Percentiles rank a stretch among this genome's conserved stretches.
Evolutionary conservation across 2,888 invertebrate genomes (phyloP).

Genomic region (Bhutanitis thaidina): DNA sequence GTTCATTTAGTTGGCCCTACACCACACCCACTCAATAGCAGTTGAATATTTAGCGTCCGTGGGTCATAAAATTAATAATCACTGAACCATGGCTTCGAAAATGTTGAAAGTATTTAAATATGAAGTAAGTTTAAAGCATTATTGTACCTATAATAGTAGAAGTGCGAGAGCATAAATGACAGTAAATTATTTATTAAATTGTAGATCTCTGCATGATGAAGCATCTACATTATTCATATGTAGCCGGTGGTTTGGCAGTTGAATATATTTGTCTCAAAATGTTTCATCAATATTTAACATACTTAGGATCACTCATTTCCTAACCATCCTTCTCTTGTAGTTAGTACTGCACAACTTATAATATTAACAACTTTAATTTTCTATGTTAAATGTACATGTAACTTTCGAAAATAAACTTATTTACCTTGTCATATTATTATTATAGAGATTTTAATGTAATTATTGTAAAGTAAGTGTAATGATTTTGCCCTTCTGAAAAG

Average conservation of each 20-base stretch:
- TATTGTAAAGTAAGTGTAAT: too few species aligned
- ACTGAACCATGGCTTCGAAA: constrained; percentile 53
- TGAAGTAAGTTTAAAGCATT: constrained; percentile 58
- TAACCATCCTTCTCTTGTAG: constrained; percentile 6
- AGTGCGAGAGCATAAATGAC: too few species aligned
- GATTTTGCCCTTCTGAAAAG: too few species aligned
- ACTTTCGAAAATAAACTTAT: too few species aligned
- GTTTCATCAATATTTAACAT: constrained; percentile 47
- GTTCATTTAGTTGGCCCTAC: constrained; percentile 51
- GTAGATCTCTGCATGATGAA: too few species aligned
- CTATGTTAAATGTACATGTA: too few species aligned
- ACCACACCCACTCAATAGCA: constrained; percentile 42
- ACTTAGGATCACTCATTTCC: constrained; percentile 32
- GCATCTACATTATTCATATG: constrained; percentile 49
- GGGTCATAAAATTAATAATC: constrained; percentile 23
- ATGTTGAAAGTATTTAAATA: constrained; percentile 68
- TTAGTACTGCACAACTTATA: too few species aligned
- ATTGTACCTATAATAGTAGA: too few species aligned
- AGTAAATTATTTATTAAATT: too few species aligned
- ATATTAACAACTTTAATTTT: too few species aligned
- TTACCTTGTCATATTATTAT: too few species aligned
- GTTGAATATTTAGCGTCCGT: constrained; percentile 30
- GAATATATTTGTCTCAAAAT: constrained; percentile 36
- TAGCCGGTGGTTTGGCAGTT: constrained; percentile 39
- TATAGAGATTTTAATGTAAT: too few species aligned